Percentiles rank a stretch among this genome's conserved stretches.
Evolutionary conservation across 2,888 invertebrate genomes (phyloP).

Genomic region (Cephus pulcher): DNA sequence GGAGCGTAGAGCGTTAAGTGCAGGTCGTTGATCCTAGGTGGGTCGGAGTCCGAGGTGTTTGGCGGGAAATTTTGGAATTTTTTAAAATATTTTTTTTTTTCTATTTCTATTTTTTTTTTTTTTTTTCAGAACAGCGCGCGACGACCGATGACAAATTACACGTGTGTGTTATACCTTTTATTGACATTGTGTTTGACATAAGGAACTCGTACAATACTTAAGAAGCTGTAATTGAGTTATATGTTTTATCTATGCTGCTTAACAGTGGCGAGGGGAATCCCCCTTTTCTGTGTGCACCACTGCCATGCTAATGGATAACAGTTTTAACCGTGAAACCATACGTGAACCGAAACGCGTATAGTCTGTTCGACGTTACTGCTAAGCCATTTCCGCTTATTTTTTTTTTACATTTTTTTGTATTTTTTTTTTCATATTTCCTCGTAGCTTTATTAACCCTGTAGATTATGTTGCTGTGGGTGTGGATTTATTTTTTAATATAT

Average conservation of each 20-base stretch:
- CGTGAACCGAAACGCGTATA: slow-evolving; percentile 27
- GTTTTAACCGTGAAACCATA: slow-evolving; percentile 49
- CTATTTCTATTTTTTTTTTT: too few relatives aligned
- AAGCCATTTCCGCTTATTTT: too few relatives aligned
- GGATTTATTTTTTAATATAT: too few relatives aligned
- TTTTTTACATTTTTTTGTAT: too few relatives aligned
- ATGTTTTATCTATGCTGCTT: not conserved
- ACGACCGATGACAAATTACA: not conserved
- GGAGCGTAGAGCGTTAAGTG: too few relatives aligned
- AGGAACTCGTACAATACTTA: slow-evolving; percentile 19
- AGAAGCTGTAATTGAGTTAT: slow-evolving; percentile 17
- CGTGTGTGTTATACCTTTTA: not conserved
- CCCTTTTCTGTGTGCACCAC: not conserved
- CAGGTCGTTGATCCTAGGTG: too few relatives aligned
- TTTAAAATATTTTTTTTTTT: not conserved
- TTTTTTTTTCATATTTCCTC: too few relatives aligned
- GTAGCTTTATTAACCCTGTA: too few relatives aligned
- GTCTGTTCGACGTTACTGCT: not conserved
- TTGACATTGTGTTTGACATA: slow-evolving; percentile 9
- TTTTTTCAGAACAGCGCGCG: too few relatives aligned
- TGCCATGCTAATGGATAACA: slow-evolving; percentile 32
- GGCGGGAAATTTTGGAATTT: too few relatives aligned
- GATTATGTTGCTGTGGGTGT: too few relatives aligned
- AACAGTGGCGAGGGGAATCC: not conserved
- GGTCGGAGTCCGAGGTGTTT: too few relatives aligned